Base-by-base conservation (phyloP, 2,888 invertebrate genomes). In the Pristionchus japonicus region DNA sequence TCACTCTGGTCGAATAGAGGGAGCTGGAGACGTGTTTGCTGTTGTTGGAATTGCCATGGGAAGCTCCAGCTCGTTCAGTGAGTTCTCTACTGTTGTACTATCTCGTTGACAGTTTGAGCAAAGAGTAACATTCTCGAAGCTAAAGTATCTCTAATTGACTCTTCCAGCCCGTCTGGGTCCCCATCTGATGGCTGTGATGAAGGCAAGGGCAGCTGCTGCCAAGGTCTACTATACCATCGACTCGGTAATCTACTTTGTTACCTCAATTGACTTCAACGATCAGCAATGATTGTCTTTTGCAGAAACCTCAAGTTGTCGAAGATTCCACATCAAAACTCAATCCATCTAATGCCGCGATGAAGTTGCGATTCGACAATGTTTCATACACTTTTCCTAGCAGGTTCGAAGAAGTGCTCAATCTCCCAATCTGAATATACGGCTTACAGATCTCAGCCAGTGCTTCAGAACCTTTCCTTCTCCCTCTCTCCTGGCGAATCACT, bases 161-260 rank as follows among this genome's bases (percentile, higher is more conserved):
- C 61, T 61, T 64, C 31, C 31, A 64, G 64, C 84, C n/a, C 43
- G 13, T 15, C 61, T 84, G 0, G 57, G 61, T 40, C 84, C 84
- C 61, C 57, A 84, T 84, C 37, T 84, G 27, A 52, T 61, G 7
- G 31, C 84, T 15, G 37, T 84, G 27, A 34, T 84, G 23, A 84
- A 84, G 37, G 84, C 84, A 40, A 20, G 84, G 20, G 15, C 40
- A 9, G 52, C 84, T 0, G 84, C 84, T n/a, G 52, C 84, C 1
- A 61, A 27, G 3, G 84, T 84, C 23, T 84, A 84, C n/a, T 20
- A 37, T 3, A 61, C 43, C 15, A 84, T 84, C 27, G 84, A 84
- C n/a, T 37, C 15, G 13, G 13, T 34, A 31, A 17, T 11, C 2
- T 13, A 67, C 31, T 31, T 31, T 15, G n/a, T n/a, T n/a, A n/a